A percentile compares a stretch with the other conserved stretches of the same genome.
Conservation (phyloP, 2,797 vertebrate genomes). For the Cygnus olor region DNA sequence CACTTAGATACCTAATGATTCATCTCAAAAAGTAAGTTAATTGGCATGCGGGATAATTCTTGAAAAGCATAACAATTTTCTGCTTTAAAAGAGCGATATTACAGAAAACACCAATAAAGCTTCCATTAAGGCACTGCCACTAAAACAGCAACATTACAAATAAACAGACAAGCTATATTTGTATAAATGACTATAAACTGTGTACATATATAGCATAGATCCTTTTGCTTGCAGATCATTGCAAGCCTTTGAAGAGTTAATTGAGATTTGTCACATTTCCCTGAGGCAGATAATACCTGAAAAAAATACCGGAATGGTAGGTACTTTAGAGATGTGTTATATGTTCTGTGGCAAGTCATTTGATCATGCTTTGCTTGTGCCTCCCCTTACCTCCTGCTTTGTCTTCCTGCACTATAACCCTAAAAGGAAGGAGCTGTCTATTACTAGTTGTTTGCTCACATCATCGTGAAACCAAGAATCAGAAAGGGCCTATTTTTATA, state of each 20-base stretch:
- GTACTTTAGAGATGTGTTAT: neutral
- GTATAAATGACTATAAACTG: neutral
- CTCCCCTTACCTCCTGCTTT: neutral
- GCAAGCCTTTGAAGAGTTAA: neutral
- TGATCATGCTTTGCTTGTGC: neutral
- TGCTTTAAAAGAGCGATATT: conserved; percentile 15
- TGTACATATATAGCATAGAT: neutral
- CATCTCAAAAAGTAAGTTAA: conserved; percentile 86
- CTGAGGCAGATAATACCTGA: neutral
- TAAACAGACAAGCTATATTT: conserved; percentile 12
- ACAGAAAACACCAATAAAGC: neutral
- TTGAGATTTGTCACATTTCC: neutral
- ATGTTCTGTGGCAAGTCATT: neutral
- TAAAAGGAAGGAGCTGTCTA: conserved; percentile 17
- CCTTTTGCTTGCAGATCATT: neutral
- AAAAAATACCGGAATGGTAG: neutral
- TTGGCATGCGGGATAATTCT: conserved; percentile 11
- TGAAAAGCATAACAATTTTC: conserved; percentile 36
- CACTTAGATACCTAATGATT: conserved; percentile 88
- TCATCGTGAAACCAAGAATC: conserved; percentile 10
- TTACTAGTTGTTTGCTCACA: neutral
- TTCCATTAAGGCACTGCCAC: neutral
- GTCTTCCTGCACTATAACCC: neutral
- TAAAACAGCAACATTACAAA: neutral
- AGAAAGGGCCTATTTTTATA: conserved; percentile 1